Conservation (phyloP, 2,113 vertebrate species). For the Alces alces region DNA sequence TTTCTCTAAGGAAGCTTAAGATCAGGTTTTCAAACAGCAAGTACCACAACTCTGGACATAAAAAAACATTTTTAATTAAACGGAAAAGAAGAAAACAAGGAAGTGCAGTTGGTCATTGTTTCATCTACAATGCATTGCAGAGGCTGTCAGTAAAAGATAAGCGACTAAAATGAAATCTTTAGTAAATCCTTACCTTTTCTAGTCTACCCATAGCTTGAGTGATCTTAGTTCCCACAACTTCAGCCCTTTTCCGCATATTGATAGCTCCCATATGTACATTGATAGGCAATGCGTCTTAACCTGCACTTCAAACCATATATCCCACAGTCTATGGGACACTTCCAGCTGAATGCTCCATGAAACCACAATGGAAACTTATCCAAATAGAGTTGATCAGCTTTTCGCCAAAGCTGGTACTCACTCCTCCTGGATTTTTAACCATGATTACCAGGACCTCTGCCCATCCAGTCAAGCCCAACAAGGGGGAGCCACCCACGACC, state of each 20-base stretch:
- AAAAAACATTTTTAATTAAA: not conserved
- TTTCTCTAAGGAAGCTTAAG: not conserved
- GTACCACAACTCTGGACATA: not conserved
- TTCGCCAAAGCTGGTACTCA: not conserved
- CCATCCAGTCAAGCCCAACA: not conserved
- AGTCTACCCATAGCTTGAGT: not conserved
- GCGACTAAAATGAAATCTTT: not conserved
- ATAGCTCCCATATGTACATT: not conserved
- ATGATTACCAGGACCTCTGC: not conserved
- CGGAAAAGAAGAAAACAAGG: not conserved
- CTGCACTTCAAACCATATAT: not conserved
- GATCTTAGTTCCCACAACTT: not conserved
- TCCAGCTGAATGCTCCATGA: not conserved
- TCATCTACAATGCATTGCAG: not conserved
- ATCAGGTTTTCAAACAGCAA: constrained; percentile 20
- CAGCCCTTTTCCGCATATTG: not conserved
- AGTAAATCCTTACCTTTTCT: not conserved
- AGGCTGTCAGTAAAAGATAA: not conserved
- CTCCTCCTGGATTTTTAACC: not conserved
- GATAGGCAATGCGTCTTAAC: not conserved
- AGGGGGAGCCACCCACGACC: not conserved
- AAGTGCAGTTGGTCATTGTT: not conserved
- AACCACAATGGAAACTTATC: not conserved
- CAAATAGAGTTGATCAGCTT: not conserved
- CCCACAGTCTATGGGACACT: not conserved